Evolutionary conservation across 2,888 invertebrate genomes (phyloP).

Genomic region (Laspeyria flexula): DNA sequence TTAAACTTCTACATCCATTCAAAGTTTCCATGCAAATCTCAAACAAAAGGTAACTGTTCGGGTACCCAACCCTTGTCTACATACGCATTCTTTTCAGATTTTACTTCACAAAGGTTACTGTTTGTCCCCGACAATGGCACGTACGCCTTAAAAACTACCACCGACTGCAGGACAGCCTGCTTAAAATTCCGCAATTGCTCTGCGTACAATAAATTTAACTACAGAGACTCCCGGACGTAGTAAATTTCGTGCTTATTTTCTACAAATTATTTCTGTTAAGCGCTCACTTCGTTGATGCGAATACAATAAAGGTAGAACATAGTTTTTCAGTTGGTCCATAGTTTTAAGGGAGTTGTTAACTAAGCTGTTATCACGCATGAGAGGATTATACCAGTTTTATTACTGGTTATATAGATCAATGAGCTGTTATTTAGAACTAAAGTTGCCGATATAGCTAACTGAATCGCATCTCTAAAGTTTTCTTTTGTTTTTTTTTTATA

Average conservation of each 20-base stretch:
- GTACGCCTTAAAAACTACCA: constrained; percentile 43
- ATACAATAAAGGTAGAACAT: constrained; percentile 21
- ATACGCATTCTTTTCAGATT: constrained; percentile 25
- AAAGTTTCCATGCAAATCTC: background rate
- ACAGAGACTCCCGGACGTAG: constrained; percentile 59
- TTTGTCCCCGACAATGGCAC: constrained; percentile 16
- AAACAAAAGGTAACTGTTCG: background rate
- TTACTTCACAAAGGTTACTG: constrained; percentile 32
- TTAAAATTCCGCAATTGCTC: constrained; percentile 77
- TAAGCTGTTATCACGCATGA: constrained; percentile 37
- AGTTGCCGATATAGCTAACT: too few species aligned
- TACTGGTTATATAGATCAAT: background rate
- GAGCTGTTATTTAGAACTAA: background rate
- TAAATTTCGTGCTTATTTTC: constrained; percentile 75
- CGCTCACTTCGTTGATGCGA: constrained; percentile 40
- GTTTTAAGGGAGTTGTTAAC: constrained; percentile 26
- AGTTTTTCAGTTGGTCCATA: constrained; percentile 23
- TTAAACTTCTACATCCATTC: too few species aligned
- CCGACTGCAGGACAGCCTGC: constrained; percentile 64
- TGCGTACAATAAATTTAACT: constrained; percentile 77
- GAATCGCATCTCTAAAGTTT: too few species aligned
- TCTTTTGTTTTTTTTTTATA: too few species aligned
- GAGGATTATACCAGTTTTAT: constrained; percentile 22
- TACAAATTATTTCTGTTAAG: constrained; percentile 73
- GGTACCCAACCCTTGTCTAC: background rate